Percentiles rank a stretch among this genome's conserved stretches.
These are phyloP conservation scores for Nycticryphes semicollaris DNA, from an alignment of 2,113 vertebrate species.

Conservation along the genomic window DNA sequence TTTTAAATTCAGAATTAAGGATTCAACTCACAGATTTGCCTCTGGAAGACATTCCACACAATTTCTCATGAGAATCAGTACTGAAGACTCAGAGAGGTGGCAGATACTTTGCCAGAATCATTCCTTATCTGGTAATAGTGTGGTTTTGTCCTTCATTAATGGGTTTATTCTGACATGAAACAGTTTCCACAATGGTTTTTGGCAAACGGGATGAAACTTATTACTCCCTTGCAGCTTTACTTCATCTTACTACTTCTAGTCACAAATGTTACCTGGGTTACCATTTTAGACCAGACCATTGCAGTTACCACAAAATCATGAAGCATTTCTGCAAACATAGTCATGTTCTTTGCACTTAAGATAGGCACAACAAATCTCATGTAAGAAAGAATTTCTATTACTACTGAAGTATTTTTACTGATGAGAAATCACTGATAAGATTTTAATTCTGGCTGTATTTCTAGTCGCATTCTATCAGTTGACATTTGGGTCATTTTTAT, in stretches of 20 bases:
- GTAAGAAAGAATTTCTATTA: not conserved
- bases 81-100: not conserved
- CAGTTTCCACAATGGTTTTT: not conserved
- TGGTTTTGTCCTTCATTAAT: not conserved
- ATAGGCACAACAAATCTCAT: not conserved
- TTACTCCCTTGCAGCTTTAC: not conserved
- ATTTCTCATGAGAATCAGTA: not conserved
- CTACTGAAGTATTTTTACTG: not conserved
- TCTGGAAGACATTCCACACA: not conserved
- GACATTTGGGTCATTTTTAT: not conserved
- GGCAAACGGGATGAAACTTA: not conserved
- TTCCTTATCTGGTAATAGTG: not conserved
- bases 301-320: not conserved
- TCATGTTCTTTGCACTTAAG: not conserved
- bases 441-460: not conserved
- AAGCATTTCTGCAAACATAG: not conserved
- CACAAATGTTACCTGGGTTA: not conserved
- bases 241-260: not conserved
- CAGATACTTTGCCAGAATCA: not conserved
- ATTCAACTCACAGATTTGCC: not conserved
- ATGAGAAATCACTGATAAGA: not conserved
- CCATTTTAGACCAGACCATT: not conserved
- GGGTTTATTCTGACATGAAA: not conserved
- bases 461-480: not conserved
- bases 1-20: not conserved